Conservation (phyloP, 2,113 vertebrate species). For the Lagopus muta region DNA sequence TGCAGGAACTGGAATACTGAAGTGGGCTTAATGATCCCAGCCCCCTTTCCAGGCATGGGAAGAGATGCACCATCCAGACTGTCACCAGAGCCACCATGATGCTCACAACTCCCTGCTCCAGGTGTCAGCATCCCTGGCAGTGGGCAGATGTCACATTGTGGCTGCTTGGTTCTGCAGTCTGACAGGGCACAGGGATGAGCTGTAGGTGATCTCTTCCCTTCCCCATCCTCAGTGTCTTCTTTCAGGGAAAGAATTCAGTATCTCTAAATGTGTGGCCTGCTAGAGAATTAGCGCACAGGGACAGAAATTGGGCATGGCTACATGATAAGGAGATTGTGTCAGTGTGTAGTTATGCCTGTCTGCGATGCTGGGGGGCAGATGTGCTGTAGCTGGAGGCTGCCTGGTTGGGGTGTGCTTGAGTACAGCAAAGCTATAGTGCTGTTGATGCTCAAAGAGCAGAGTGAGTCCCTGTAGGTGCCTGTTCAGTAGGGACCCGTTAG, state of each 20-base stretch:
- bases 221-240: neutral
- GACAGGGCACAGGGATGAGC: slow-evolving; percentile 53
- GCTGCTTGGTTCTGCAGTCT: accelerated
- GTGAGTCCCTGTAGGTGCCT: neutral
- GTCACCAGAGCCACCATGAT: neutral
- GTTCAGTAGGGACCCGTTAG: neutral
- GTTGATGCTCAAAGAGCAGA: neutral
- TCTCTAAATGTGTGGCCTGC: slow-evolving; percentile 47
- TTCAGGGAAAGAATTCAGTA: slow-evolving; percentile 55
- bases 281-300: slow-evolving; percentile 4
- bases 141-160: neutral
- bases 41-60: neutral
- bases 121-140: accelerated
- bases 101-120: neutral
- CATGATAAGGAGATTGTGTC: slow-evolving; percentile 53
- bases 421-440: accelerated
- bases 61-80: neutral
- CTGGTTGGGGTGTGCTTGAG: accelerated
- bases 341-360: slow-evolving; percentile 42
- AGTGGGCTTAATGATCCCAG: neutral
- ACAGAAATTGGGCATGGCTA: slow-evolving; percentile 7
- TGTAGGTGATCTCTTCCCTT: slow-evolving; percentile 44
- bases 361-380: neutral
- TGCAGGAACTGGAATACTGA: neutral
- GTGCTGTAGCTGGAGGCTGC: neutral